Conservation (phyloP, 2,888 invertebrate genomes). For the Hirtodrosophila histrioides region DNA sequence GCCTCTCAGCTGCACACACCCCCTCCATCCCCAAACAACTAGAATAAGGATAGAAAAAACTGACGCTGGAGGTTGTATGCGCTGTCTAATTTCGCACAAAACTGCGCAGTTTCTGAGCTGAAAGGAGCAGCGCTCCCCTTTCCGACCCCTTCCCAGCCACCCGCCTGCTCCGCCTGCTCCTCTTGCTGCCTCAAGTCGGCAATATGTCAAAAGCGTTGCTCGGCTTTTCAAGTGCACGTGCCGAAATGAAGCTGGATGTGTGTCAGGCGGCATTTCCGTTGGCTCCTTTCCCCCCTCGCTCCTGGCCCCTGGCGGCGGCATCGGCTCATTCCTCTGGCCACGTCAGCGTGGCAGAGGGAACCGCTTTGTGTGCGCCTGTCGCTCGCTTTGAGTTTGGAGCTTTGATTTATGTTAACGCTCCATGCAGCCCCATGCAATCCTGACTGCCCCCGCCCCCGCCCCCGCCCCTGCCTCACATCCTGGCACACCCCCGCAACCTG, state of each 20-base stretch:
- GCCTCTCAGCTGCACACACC: slow-evolving; percentile 39
- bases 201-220: slow-evolving; percentile 62
- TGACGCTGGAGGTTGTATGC: slow-evolving; percentile 54
- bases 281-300: not conserved
- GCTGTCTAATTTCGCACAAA: slow-evolving; percentile 72
- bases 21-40: not conserved
- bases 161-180: not conserved
- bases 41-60: slow-evolving; percentile 19
- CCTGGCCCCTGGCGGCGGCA: not conserved
- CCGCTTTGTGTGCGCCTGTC: slow-evolving; percentile 65
- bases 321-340: slow-evolving; percentile 16
- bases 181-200: slow-evolving; percentile 38
- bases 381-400: slow-evolving; percentile 72
- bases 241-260: slow-evolving; percentile 74
- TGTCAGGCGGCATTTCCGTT: slow-evolving; percentile 66
- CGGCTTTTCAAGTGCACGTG: slow-evolving; percentile 75
- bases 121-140: slow-evolving; percentile 11
- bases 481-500: slow-evolving; percentile 12
- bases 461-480: not conserved
- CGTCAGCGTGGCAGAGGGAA: slow-evolving; percentile 22
- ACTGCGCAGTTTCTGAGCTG: slow-evolving; percentile 28
- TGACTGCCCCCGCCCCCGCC: not conserved
- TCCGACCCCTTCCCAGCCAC: too few species aligned
- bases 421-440: slow-evolving; percentile 17
- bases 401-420: slow-evolving; percentile 73